Evolutionary conservation across 2,888 invertebrate genomes (phyloP), one percentile per base, ranked within the genome.

Genomic region (Mystacides longicornis): DNA sequence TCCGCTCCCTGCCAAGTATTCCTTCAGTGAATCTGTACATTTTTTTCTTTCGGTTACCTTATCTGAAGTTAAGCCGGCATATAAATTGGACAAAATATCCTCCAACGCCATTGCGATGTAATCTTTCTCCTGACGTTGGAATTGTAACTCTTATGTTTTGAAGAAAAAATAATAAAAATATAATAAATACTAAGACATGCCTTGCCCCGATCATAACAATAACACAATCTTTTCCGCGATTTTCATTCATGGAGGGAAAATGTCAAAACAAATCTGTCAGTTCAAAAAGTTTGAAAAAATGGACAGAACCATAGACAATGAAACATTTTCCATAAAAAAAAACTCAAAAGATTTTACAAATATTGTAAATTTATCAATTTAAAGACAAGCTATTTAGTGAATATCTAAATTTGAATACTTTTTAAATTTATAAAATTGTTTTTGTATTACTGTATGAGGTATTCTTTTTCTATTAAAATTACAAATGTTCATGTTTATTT

Each of bases 11-110:
- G 67, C 68, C 2, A 79, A 67, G 56, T 71, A 71, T 57, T 71
- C 72, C 64, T 72, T 74, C 50, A 79, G 60, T 22, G 54, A 63
- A 64, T 77, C 77, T 5, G 73, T 75, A 67, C 65, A 70, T 66
- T 71, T 78, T 62, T 74, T 78, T 43, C 79, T 68, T 43, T 79
- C 78, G 31, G 69, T 71, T 9, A 71, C 67, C 59, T 75, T 69
- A 52, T 65, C 63, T 16, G 75, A 74, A 51, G 67, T 68, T 19
- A 79, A 65, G 45, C 68, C 70, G 55, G 65, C 66, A 60, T 72
- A 69, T 60, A 69, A 67, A 62, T 72, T 71, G 61, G 64, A 68
- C 31, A 77, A 54, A n/a, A 71, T 66, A 53, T 49, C 18, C 14
- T 37, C n/a, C 16, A 37, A 14, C 37, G 37, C 14, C 37, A 37